Conservation (phyloP, 2,113 vertebrate genomes). For the Hemicordylus capensis region DNA sequence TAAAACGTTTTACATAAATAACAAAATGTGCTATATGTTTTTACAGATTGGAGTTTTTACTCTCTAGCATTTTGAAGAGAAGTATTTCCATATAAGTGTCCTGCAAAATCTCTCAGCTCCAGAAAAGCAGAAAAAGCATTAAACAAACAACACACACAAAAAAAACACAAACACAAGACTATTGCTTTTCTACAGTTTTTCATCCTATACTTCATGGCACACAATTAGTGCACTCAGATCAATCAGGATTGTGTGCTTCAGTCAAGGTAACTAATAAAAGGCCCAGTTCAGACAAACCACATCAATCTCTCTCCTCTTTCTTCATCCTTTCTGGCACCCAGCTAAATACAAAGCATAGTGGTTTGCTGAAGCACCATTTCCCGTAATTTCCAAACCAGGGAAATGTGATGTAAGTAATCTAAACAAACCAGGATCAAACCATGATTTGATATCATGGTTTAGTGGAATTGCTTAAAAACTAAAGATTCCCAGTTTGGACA, state of each 20-base stretch:
- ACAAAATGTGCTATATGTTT: neutral
- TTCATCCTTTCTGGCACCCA: no score
- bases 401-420: no score
- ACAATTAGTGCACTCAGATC: fast-evolving
- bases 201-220: neutral
- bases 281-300: no score
- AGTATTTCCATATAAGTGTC: neutral
- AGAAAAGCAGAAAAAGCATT: neutral
- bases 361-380: no score
- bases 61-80: neutral
- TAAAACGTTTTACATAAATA: neutral
- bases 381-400: no score
- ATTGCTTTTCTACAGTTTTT: neutral
- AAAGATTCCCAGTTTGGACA: no score
- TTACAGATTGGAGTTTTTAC: neutral
- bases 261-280: neutral
- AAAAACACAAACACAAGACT: neutral
- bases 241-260: neutral
- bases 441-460: no score
- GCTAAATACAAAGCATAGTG: no score
- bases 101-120: neutral
- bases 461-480: no score
- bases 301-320: no score
- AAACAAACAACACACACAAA: neutral
- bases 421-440: no score